phyloP scores from a whole-genome alignment of 2,113 vertebrate species.

The Hypocryptadius cinnamomeus region DNA sequence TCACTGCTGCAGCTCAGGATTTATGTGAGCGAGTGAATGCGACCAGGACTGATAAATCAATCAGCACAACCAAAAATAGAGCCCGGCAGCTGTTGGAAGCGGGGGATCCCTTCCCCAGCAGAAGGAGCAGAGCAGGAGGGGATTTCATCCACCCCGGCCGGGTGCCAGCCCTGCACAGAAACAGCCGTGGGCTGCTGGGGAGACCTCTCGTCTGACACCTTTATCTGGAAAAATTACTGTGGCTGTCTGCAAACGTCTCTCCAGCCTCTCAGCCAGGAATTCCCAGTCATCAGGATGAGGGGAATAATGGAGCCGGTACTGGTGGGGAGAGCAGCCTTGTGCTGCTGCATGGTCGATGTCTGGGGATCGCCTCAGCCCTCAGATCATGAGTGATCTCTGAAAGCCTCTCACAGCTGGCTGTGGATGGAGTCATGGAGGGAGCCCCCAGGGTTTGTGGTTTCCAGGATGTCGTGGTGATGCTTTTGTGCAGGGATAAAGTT shows the following conservation, averaged over 20 bases:
- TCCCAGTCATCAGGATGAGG: neutral
- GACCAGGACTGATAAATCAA: conserved; percentile 29
- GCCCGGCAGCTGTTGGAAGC: neutral
- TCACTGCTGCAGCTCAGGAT: neutral
- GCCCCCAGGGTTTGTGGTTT: neutral
- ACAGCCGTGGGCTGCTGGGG: neutral
- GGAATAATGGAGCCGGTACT: neutral
- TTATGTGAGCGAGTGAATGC: neutral
- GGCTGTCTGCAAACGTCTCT: neutral
- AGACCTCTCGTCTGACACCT: neutral
- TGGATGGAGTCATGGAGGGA: neutral
- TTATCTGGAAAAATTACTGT: conserved; percentile 31
- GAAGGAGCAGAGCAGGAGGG: neutral
- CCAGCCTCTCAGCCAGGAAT: neutral
- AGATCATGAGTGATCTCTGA: neutral
- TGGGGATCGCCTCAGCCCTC: neutral
- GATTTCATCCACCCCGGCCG: neutral
- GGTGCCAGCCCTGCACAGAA: neutral
- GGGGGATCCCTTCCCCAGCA: conserved; percentile 8
- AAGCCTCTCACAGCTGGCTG: neutral
- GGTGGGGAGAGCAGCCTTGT: neutral
- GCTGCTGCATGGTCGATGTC: neutral
- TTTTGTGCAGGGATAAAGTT: conserved; percentile 13
- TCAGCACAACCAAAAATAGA: conserved; percentile 32
- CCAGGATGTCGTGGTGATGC: neutral